These are phyloP conservation scores for Barnardius zonarius DNA, from an alignment of 2,113 vertebrate genomes.

Conservation along the genomic window DNA sequence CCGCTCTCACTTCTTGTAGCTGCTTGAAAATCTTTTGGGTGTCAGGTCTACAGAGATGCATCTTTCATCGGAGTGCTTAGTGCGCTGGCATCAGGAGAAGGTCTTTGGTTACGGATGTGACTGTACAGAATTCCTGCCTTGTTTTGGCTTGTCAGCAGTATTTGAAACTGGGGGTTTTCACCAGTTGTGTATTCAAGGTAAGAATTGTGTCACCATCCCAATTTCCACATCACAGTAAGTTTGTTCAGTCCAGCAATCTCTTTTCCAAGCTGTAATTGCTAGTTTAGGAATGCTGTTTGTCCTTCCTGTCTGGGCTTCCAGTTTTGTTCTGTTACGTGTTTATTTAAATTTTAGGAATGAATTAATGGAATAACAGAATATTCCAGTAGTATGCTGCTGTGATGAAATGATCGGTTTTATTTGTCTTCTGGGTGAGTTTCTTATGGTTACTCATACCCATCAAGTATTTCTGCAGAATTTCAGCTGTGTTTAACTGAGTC, in stretches of 20 bases:
- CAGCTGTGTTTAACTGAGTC: neutral
- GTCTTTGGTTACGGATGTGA: neutral
- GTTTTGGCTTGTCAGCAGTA: neutral
- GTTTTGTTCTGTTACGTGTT: neutral
- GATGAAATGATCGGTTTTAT: neutral
- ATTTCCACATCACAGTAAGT: neutral
- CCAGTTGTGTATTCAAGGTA: neutral
- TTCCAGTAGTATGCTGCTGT: neutral
- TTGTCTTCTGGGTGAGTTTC: neutral
- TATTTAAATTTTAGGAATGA: neutral
- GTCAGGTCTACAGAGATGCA: rapidly evolving
- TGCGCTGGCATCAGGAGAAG: neutral
- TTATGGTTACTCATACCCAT: neutral
- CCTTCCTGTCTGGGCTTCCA: neutral
- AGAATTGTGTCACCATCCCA: neutral
- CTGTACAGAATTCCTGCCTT: neutral
- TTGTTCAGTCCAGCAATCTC: neutral
- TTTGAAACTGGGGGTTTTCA: neutral
- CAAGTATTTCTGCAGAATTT: neutral
- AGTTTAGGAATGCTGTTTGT: neutral
- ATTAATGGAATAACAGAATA: neutral
- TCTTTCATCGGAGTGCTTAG: neutral
- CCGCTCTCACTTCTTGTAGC: neutral
- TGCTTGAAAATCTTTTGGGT: neutral
- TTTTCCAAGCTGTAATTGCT: neutral